These are phyloP conservation scores for Clusia tigrina DNA, from an alignment of 2,888 invertebrate genomes.

Conservation along the genomic window DNA sequence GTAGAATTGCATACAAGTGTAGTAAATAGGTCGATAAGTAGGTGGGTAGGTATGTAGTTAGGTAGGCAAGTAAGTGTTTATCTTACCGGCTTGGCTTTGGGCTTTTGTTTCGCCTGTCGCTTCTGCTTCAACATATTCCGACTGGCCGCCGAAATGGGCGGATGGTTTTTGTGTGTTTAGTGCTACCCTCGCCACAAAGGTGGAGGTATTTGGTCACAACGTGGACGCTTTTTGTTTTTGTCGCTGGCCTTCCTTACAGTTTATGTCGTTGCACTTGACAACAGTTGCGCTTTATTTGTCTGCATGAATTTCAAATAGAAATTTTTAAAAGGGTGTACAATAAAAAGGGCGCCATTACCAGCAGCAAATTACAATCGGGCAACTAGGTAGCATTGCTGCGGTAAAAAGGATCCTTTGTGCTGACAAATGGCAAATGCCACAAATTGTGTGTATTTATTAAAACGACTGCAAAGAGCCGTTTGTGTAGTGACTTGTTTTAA, in stretches of 20 bases:
- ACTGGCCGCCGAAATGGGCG: not conserved
- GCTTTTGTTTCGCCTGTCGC: slow-evolving; percentile 62
- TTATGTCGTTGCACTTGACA: slow-evolving; percentile 37
- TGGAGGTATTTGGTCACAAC: not conserved
- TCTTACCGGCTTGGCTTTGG: slow-evolving; percentile 64
- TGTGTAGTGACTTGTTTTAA: no score
- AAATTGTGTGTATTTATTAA: no score
- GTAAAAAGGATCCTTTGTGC: no score
- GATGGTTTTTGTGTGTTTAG: not conserved
- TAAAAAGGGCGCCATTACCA: not conserved
- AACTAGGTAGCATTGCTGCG: no score
- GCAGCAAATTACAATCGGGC: no score
- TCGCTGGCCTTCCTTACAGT: slow-evolving; percentile 16
- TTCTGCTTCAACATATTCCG: slow-evolving; percentile 62
- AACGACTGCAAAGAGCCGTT: no score
- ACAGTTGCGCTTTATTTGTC: slow-evolving; percentile 34
- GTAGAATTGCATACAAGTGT: no score
- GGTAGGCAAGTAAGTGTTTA: slow-evolving; percentile 12
- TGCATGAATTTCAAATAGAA: slow-evolving; percentile 20
- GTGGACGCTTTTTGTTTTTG: not conserved
- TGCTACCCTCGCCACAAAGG: not conserved
- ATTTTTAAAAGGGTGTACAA: not conserved
- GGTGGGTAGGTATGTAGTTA: slow-evolving; percentile 8
- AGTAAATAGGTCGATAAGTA: slow-evolving; percentile 23
- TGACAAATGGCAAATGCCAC: no score